Evolutionary conservation across 1,140 invertebrate species (phyloP).

Genomic region (Agrilus planipennis): DNA sequence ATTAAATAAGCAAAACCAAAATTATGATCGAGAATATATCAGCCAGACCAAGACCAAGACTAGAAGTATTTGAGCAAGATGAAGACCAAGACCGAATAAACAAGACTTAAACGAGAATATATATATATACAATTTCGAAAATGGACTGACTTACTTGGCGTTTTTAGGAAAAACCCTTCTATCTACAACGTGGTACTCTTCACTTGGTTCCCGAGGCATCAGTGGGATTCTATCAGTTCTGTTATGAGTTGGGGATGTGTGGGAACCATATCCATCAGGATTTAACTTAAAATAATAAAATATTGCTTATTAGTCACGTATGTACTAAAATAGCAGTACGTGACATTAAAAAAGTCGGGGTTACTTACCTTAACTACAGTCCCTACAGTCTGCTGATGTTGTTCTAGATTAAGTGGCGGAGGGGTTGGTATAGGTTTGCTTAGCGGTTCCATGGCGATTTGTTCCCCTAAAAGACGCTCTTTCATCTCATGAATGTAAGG

Average conservation of each 20-base stretch:
- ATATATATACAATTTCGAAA: too few relatives aligned
- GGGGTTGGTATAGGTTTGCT: conserved; percentile 25
- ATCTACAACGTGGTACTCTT: conserved; percentile 40
- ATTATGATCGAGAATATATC: too few relatives aligned
- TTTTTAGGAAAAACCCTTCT: conserved; percentile 58
- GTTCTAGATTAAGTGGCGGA: conserved; percentile 29
- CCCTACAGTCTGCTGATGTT: conserved; percentile 59
- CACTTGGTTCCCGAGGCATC: conserved; percentile 45
- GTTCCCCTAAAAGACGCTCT: conserved; percentile 58
- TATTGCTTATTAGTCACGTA: neutral
- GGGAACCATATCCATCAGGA: conserved; percentile 67
- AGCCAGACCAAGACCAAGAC: too few relatives aligned
- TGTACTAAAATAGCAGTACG: neutral
- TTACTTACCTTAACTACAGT: conserved; percentile 69
- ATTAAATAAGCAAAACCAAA: too few relatives aligned
- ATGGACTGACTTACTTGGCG: conserved; percentile 88
- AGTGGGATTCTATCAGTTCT: conserved; percentile 37
- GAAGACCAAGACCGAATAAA: too few relatives aligned
- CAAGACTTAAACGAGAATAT: too few relatives aligned
- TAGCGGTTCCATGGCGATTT: conserved; percentile 27
- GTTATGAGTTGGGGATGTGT: conserved; percentile 67
- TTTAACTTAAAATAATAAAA: conserved; percentile 45
- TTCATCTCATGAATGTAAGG: conserved; percentile 86
- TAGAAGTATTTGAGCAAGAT: too few relatives aligned
- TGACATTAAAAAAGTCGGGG: neutral